Conservation (phyloP, 2,888 invertebrate species). For the Mactromeris polynyma region DNA sequence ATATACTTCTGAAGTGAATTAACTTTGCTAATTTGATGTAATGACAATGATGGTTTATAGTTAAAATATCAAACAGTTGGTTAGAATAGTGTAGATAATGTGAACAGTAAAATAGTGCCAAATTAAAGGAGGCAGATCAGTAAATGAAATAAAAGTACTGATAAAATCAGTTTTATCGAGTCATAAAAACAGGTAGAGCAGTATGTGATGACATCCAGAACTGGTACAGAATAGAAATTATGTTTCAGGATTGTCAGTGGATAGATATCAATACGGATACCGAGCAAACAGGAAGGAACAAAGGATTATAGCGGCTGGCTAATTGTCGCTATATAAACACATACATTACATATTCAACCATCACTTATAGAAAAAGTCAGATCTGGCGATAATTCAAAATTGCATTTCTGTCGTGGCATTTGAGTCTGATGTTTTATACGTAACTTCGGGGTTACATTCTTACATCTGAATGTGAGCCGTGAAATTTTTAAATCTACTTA, state of each 20-base stretch:
- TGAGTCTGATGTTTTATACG: slow-evolving; percentile 6
- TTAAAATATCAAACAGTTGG: background rate
- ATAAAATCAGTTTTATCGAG: slow-evolving; percentile 3
- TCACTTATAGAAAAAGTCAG: background rate
- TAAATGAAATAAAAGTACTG: background rate
- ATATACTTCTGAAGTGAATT: slow-evolving; percentile 20
- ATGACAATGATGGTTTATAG: background rate
- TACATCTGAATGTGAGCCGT: background rate
- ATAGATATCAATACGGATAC: background rate
- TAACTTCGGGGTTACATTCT: background rate
- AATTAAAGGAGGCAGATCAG: background rate
- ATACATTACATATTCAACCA: background rate
- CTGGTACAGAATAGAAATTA: background rate
- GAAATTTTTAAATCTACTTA: background rate
- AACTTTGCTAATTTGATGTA: slow-evolving; percentile 12
- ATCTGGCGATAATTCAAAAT: slow-evolving; percentile 17
- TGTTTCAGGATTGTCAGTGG: background rate
- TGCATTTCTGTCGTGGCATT: background rate
- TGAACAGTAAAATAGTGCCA: background rate
- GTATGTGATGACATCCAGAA: slow-evolving; percentile 23
- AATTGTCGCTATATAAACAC: background rate
- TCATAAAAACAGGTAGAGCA: slow-evolving; percentile 12
- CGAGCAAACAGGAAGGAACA: background rate
- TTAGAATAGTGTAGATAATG: background rate
- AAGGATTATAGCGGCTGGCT: background rate